Evolutionary conservation across 2,113 vertebrate genomes (phyloP).

Genomic region (Aptenodytes forsteri): DNA sequence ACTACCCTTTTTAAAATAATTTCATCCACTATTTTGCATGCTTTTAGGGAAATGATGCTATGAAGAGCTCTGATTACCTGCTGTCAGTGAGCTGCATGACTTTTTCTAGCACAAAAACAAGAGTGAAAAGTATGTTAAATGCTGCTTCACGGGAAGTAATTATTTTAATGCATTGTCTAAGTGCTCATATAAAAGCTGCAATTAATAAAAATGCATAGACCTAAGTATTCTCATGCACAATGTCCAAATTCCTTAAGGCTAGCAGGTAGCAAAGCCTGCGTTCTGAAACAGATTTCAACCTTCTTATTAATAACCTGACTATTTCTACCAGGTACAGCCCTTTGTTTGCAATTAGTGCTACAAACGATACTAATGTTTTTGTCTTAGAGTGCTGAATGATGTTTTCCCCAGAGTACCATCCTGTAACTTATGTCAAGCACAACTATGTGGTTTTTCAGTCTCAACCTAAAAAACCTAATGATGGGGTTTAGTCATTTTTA

Average conservation of each 20-base stretch:
- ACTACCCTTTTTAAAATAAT: background rate
- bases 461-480: background rate
- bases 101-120: background rate
- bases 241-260: background rate
- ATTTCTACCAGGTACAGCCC: background rate
- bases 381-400: background rate
- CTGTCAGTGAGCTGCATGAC: background rate
- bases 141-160: background rate
- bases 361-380: fast-evolving
- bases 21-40: background rate
- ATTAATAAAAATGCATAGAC: background rate
- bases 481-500: background rate
- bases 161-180: background rate
- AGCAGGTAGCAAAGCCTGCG: background rate
- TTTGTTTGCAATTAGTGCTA: background rate
- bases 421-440: background rate
- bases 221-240: background rate
- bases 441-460: background rate
- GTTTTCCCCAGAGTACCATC: background rate
- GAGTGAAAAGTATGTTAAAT: background rate
- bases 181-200: background rate
- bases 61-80: background rate
- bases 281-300: background rate
- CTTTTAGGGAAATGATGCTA: background rate
- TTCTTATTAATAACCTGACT: background rate